Evolutionary conservation across 2,888 invertebrate genomes (phyloP).

Genomic region (Leptinotarsa juncta): DNA sequence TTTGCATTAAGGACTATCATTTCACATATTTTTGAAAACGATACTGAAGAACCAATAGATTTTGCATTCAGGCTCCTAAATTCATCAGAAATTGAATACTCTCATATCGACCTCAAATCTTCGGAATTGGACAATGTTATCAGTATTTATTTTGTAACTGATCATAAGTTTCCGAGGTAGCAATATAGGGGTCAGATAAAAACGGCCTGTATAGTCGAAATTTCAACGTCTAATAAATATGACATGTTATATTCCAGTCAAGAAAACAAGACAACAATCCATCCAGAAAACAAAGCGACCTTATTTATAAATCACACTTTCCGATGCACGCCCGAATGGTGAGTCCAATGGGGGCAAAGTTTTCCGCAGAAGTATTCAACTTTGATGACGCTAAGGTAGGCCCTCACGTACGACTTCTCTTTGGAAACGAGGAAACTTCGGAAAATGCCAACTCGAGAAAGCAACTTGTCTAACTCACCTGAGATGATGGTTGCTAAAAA

Average conservation of each 20-base stretch:
- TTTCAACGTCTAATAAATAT: neutral
- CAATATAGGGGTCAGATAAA: too few species aligned
- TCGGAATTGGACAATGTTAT: too few species aligned
- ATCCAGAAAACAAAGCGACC: neutral
- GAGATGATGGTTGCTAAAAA: conserved; percentile 23
- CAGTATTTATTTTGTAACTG: too few species aligned
- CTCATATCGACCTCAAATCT: too few species aligned
- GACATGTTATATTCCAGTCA: neutral
- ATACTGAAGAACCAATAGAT: too few species aligned
- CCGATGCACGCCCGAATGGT: conserved; percentile 4
- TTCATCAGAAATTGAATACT: too few species aligned
- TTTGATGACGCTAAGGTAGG: conserved; percentile 21
- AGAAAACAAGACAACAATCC: neutral
- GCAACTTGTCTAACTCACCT: conserved; percentile 33
- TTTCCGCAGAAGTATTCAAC: conserved; percentile 10
- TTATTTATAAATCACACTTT: conserved; percentile 5
- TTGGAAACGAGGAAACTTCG: conserved; percentile 30
- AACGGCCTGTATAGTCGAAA: too few species aligned
- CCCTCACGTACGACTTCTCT: conserved; percentile 28
- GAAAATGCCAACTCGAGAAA: conserved; percentile 11
- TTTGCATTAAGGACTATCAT: too few species aligned
- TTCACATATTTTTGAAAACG: too few species aligned
- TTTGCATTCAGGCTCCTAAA: too few species aligned
- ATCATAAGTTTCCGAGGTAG: too few species aligned
- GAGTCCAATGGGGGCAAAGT: conserved; percentile 13